Conservation (phyloP, 2,888 invertebrate species). For the Fragum fragum region DNA sequence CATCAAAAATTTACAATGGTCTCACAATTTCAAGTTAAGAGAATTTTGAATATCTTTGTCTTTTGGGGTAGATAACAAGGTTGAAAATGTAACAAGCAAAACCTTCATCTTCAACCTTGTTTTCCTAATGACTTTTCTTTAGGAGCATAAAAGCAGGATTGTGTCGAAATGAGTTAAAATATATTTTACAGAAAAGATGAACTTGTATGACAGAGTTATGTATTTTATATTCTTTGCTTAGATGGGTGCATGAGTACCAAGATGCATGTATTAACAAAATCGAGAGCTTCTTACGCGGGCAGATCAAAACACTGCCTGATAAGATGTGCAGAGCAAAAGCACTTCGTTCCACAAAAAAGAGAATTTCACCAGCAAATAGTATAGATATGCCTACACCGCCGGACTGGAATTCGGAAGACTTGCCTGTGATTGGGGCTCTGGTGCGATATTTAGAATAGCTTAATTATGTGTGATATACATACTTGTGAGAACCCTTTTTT, state of each 20-base stretch:
- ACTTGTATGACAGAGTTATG: neutral
- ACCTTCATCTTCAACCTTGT: too few relatives aligned
- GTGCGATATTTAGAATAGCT: conserved; percentile 56
- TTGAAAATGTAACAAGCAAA: too few relatives aligned
- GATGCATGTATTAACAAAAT: conserved; percentile 72
- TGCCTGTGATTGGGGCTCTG: conserved; percentile 45
- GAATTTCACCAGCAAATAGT: conserved; percentile 27
- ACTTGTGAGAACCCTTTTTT: conserved; percentile 21
- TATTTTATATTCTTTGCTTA: conserved; percentile 32
- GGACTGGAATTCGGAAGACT: conserved; percentile 60
- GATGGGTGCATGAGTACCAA: conserved; percentile 73
- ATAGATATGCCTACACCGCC: conserved; percentile 60
- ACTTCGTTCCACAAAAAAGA: conserved; percentile 21
- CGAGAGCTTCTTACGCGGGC: conserved; percentile 65
- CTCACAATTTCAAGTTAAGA: too few relatives aligned
- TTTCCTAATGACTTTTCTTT: too few relatives aligned
- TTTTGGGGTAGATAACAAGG: too few relatives aligned
- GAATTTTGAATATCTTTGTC: too few relatives aligned
- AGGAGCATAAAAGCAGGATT: too few relatives aligned
- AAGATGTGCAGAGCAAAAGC: conserved; percentile 62
- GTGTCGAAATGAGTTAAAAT: too few relatives aligned
- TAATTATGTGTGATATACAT: conserved; percentile 10
- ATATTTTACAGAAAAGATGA: too few relatives aligned
- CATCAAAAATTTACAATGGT: too few relatives aligned
- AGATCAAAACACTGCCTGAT: conserved; percentile 62